Conservation (phyloP, 2,888 invertebrate species). For the Apomyelois bistriatella region DNA sequence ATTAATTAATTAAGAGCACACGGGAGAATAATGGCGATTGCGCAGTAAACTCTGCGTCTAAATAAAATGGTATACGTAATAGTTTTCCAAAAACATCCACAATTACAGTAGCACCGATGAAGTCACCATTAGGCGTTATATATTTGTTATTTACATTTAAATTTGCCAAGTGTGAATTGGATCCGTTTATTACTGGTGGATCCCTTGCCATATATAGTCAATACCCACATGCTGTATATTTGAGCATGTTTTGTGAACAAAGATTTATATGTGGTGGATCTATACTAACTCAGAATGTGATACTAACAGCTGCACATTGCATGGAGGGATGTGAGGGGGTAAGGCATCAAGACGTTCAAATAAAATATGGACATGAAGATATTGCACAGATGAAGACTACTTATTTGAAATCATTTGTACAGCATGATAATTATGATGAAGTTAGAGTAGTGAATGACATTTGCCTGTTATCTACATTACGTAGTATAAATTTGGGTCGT, state of each 20-base stretch:
- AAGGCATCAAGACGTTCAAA: background rate
- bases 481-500: background rate
- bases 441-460: background rate
- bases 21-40: background rate
- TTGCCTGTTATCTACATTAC: background rate
- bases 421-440: background rate
- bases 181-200: constrained; percentile 24
- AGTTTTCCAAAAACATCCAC: background rate
- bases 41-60: background rate
- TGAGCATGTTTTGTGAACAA: constrained; percentile 24
- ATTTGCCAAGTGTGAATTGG: constrained; percentile 13
- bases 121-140: background rate
- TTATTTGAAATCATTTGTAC: background rate
- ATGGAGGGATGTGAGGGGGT: constrained; percentile 15
- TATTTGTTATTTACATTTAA: background rate
- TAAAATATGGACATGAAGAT: constrained; percentile 21
- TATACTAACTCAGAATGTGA: constrained; percentile 25
- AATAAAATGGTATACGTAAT: background rate
- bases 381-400: constrained; percentile 14
- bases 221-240: constrained; percentile 25
- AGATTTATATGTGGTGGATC: constrained; percentile 29
- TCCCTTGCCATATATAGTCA: constrained; percentile 17
- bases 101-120: background rate
- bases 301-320: constrained; percentile 32
- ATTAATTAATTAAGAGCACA: background rate